Conservation (phyloP, 2,888 invertebrate genomes). For the Chaetogeoica ovagalla region DNA sequence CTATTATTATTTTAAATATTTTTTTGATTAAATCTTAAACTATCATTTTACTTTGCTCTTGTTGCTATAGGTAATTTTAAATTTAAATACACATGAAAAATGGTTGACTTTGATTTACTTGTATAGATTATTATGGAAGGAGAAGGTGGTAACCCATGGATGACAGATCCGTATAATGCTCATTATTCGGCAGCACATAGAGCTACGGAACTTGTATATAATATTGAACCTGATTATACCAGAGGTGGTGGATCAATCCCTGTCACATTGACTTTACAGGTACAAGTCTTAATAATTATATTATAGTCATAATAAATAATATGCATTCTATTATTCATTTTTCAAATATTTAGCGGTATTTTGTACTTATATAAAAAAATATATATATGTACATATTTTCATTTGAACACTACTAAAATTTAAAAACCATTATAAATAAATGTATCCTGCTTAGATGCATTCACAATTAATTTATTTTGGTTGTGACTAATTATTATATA, state of each 20-base stretch:
- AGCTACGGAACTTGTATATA: slow-evolving; percentile 83
- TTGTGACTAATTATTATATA: neutral
- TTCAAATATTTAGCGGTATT: too few species aligned
- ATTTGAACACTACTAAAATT: too few species aligned
- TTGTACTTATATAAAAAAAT: too few species aligned
- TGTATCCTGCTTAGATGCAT: too few species aligned
- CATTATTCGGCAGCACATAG: slow-evolving; percentile 87
- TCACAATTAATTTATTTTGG: neutral
- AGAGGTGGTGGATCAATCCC: slow-evolving; percentile 98
- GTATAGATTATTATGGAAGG: slow-evolving; percentile 36
- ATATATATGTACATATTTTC: too few species aligned
- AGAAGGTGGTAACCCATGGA: slow-evolving; percentile 89
- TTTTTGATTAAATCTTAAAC: too few species aligned
- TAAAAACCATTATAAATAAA: too few species aligned
- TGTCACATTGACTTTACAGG: slow-evolving; percentile 83
- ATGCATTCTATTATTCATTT: too few species aligned
- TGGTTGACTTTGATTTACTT: slow-evolving; percentile 1
- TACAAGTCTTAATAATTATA: slow-evolving; percentile 48
- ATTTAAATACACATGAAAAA: neutral
- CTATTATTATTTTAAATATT: too few species aligned
- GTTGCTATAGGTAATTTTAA: too few species aligned
- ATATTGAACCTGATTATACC: slow-evolving; percentile 89
- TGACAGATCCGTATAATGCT: slow-evolving; percentile 87
- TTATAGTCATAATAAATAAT: too few species aligned
- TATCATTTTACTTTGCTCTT: too few species aligned